Evolutionary conservation across 2,113 vertebrate species (phyloP).

Genomic region (Emberiza fucata): DNA sequence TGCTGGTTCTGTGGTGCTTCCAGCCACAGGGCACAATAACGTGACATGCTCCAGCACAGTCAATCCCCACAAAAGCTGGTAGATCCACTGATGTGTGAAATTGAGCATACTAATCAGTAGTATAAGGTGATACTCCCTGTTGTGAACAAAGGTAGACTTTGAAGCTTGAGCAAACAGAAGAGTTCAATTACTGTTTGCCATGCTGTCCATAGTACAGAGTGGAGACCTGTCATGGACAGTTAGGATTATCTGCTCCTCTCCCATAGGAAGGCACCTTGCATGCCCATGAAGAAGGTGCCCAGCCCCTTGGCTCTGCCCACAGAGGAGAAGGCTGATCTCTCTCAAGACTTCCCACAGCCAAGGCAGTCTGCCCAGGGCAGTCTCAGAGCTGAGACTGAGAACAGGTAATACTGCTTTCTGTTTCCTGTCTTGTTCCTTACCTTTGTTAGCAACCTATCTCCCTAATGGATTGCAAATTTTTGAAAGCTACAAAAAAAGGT

Average conservation of each 20-base stretch:
- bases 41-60: background rate
- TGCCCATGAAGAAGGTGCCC: background rate
- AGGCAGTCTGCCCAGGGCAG: background rate
- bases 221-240: background rate
- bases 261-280: background rate
- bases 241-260: background rate
- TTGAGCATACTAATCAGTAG: background rate
- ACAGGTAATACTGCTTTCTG: background rate
- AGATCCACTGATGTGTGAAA: background rate
- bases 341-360: background rate
- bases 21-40: background rate
- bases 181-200: background rate
- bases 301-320: background rate
- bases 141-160: background rate
- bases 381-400: rapidly evolving
- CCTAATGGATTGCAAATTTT: background rate
- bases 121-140: background rate
- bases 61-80: background rate
- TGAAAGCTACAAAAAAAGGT: background rate
- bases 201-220: background rate
- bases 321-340: background rate
- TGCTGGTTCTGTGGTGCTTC: background rate
- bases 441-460: background rate
- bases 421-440: background rate
- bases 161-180: background rate